Base-by-base conservation (phyloP, 1,140 invertebrate genomes). In the Drosophila nasuta region DNA sequence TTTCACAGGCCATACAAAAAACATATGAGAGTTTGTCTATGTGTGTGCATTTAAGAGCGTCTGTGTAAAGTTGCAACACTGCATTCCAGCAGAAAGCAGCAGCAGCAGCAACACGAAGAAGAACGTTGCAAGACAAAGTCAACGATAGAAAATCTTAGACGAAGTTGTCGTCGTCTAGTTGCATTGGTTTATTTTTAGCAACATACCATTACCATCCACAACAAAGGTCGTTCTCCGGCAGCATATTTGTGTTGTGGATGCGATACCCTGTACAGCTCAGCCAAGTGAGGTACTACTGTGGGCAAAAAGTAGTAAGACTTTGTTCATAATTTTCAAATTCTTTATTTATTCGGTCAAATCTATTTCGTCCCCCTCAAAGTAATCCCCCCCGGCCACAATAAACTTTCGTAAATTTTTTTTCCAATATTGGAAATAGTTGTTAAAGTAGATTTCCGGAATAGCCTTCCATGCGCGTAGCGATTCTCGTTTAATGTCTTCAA, bases 1-100 rank as follows among this genome's bases (percentile, higher is more conserved):
- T 83, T 83, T 80, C 76, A 87, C 82, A 86, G 33, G 25, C 60
- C 59, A 65, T n/a, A 49, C 49, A 25, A 17, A 15, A 49, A 65
- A 43, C 72, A 75, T 63, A 63, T 59, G 74, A 72, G 57, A 65
- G 48, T 48, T 3, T 46, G 45, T 54, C 28, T 54, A 25, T 60
- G 46, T 35, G 43, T 33, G 62, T 17, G 5, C 33, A 20, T n/a
- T 11, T 33, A 38, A 28, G 41, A 15, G 15, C 49, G 62, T 75
- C n/a, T 64, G 25, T 74, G 70, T 82, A 87, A 88, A 91, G 82
- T 91, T 91, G 88, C 88, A 91, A 81, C 88, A 91, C 88, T 76
- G 77, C 88, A 91, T 91, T 91, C 88, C 88, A 78, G 48, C 57
- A 86, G 25, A 46, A 52, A 56, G 49, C 43, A 56, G 25, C 63